phyloP scores from a whole-genome alignment of 2,888 invertebrate genomes.

The Xanthia icteritia region DNA sequence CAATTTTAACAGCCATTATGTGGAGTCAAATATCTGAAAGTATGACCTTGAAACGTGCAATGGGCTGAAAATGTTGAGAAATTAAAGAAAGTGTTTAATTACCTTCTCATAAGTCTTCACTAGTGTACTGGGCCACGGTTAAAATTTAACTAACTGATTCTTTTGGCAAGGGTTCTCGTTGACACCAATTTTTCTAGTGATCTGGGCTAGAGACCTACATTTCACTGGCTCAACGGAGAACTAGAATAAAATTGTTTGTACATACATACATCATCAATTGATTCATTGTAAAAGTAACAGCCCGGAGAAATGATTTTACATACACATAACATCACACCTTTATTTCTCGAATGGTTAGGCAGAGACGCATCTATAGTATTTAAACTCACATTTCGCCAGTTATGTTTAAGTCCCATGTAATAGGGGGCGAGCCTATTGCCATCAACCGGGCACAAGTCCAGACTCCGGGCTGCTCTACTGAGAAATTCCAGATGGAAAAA shows the following conservation, averaged over 20 bases:
- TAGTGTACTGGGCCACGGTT: slow-evolving; percentile 65
- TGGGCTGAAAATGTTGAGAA: background rate
- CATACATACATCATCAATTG: slow-evolving; percentile 3
- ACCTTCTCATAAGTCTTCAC: slow-evolving; percentile 32
- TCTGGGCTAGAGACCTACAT: slow-evolving; percentile 51
- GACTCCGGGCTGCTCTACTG: background rate
- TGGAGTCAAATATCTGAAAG: background rate
- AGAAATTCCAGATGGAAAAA: background rate
- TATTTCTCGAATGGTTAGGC: too few species aligned
- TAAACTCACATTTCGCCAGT: background rate
- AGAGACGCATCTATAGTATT: too few species aligned
- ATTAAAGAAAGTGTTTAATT: slow-evolving; percentile 5
- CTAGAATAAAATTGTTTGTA: slow-evolving; percentile 41
- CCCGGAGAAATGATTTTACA: background rate
- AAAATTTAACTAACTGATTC: slow-evolving; percentile 71
- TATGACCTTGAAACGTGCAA: slow-evolving; percentile 34
- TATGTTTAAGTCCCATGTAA: background rate
- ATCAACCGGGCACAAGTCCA: background rate
- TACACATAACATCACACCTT: background rate
- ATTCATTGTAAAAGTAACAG: background rate
- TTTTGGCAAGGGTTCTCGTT: slow-evolving; percentile 71
- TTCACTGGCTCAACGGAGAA: slow-evolving; percentile 14
- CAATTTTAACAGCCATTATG: background rate
- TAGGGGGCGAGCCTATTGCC: background rate
- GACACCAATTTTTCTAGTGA: slow-evolving; percentile 69